Base-by-base conservation (phyloP, 2,797 vertebrate genomes). In the Sebastes nivosus region DNA sequence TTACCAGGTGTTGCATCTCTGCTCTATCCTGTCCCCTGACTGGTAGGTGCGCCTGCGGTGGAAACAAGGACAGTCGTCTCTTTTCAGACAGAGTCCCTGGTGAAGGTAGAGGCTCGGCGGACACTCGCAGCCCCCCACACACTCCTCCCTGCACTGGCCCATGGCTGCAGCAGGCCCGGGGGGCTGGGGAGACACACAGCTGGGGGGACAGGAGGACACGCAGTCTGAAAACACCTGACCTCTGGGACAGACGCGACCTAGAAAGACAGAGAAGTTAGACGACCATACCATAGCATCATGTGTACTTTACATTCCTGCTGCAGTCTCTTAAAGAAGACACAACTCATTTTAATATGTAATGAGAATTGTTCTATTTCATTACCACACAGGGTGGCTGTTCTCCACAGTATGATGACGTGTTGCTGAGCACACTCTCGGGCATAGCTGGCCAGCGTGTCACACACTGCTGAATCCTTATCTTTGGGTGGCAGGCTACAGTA, bases 1-100 rank as follows among this genome's bases (percentile, higher is more conserved):
- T 91, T 84, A 99, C 97, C 98, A 99, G 2, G 24, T 96, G 93
- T 98, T 99, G 91, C 98, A 98, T 54, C 80, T 93, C 92, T 97
- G 97, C 69, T 85, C 93, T 79, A 97, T 95, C 1, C 70, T 89
- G 76, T 96, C 95, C 0, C 97, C 97, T 0, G 97, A 90, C 29
- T 67, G 80, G 13, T 96, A 97, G 68, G 87, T 93, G 63, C 50
- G 96, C 60, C 93, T 94, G 2, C 95, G 95, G 84, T 97, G 95
- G 88, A 95, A 96, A 81, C 98, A 98, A 13, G 98, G 97, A 65
- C 97, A 98, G 8, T 89, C 79, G 0, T 94, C 91, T 1, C 85
- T 92, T 1, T 92, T 90, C 16, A 98, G 87, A 4, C 98, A 99
- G 27, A 42, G 36, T 0, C 89, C 89, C 4, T 87, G 87, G 6